Evolutionary conservation across 2,797 vertebrate species (phyloP).

Genomic region (Eleutherodactylus coqui): DNA sequence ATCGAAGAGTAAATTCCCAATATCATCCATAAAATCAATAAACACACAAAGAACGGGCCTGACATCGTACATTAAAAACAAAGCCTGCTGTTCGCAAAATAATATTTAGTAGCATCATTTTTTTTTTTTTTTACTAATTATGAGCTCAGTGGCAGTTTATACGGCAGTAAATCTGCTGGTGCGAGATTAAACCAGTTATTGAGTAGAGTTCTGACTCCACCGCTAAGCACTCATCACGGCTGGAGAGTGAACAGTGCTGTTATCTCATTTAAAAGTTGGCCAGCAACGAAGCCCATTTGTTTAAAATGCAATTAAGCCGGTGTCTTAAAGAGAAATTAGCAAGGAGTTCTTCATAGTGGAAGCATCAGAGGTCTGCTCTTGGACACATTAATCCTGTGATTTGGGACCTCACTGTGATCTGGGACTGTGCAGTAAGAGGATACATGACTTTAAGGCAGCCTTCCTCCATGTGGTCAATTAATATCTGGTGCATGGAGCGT

Average conservation of each 20-base stretch:
- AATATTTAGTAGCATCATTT: constrained; percentile 82
- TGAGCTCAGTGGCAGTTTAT: constrained; percentile 86
- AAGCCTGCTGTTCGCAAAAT: constrained; percentile 90
- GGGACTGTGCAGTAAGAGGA: constrained; percentile 68
- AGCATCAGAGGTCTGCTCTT: constrained; percentile 85
- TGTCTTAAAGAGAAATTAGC: constrained; percentile 91
- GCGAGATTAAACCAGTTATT: constrained; percentile 88
- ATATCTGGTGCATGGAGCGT: not conserved
- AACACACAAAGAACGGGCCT: constrained; percentile 83
- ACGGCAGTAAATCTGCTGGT: constrained; percentile 86
- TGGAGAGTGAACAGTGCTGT: constrained; percentile 89
- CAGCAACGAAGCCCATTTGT: constrained; percentile 92
- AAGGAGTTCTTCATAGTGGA: constrained; percentile 88
- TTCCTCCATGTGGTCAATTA: constrained; percentile 15
- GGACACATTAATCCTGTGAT: constrained; percentile 85
- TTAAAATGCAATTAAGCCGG: constrained; percentile 93
- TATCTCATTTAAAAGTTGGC: constrained; percentile 90
- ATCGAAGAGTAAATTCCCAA: constrained; percentile 92
- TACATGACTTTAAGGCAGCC: not conserved
- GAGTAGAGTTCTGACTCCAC: constrained; percentile 87
- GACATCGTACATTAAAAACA: constrained; percentile 92
- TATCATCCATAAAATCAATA: constrained; percentile 98
- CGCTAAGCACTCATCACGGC: constrained; percentile 88
- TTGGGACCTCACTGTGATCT: constrained; percentile 78
- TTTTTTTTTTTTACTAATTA: constrained; percentile 83